Conservation (phyloP, 2,888 invertebrate species). For the Apotomis capreana region DNA sequence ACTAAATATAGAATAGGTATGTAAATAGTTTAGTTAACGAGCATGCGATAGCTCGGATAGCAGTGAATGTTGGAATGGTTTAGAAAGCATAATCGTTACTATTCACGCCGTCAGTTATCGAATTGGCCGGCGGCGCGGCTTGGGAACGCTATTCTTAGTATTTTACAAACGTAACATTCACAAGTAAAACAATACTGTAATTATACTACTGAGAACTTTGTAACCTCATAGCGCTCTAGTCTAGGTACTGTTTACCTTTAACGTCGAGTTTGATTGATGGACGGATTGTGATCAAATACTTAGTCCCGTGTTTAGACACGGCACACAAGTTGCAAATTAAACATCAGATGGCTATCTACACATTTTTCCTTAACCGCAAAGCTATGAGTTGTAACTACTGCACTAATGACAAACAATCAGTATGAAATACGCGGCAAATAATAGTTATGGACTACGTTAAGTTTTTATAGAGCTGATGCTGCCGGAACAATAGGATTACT, state of each 20-base stretch:
- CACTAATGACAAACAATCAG: constrained; percentile 3
- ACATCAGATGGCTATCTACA: constrained; percentile 14
- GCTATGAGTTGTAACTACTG: neutral
- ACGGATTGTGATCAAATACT: neutral
- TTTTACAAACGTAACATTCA: constrained; percentile 28
- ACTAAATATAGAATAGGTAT: too few species aligned
- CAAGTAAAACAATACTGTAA: constrained; percentile 36
- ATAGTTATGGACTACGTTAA: neutral
- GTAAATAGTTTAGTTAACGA: too few species aligned
- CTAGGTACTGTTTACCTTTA: neutral
- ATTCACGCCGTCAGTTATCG: constrained; percentile 5
- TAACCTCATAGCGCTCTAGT: constrained; percentile 2
- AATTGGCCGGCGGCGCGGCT: neutral
- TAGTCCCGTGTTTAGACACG: neutral
- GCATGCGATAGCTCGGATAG: neutral
- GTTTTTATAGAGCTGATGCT: constrained; percentile 17
- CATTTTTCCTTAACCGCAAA: constrained; percentile 27
- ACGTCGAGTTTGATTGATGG: constrained; percentile 1
- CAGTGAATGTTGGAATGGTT: constrained; percentile 9
- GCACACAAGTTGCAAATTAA: constrained; percentile 9
- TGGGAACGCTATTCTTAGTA: constrained; percentile 30
- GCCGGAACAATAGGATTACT: constrained; percentile 4
- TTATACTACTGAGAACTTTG: constrained; percentile 26
- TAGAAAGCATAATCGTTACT: constrained; percentile 1
- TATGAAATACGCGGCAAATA: constrained; percentile 14